Base-by-base conservation (phyloP, 1,140 invertebrate genomes). In the Tetraneura akinire region DNA sequence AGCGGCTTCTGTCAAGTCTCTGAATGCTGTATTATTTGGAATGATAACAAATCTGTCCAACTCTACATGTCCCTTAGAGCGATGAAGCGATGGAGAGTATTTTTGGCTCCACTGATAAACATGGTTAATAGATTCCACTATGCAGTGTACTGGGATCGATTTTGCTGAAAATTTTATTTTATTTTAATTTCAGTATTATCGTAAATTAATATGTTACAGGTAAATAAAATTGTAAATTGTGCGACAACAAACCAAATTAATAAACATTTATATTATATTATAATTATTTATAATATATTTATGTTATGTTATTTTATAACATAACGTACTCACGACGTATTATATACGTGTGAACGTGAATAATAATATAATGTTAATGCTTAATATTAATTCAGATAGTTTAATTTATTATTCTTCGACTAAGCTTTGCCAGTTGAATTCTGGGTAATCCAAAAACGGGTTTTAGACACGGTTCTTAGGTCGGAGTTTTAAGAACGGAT, bases 11-110 rank as follows among this genome's bases (percentile, higher is more conserved):
- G 95, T 92, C 49, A 95, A 87, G 83, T 94, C 95, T 80, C 92
- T 90, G 86, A 97, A 95, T 49, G 92, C 91, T 68, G 94, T 96
- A 64, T 90, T 89, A n/a, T 92, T 90, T 9, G 95, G 94, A 83
- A 97, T 93, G 85, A 97, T 96, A 84, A 96, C 95, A 85, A 94
- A 97, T 83, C 93, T 94, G 86, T 97, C 95, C 13, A 92, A 91
- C 85, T 97, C 95, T 49, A 96, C 90, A 60, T 86, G 90, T 85
- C 89, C 89, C 86, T 82, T 86, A 45, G 81, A 80, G 16, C 74
- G 53, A 62, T 82, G 83, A 81, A 82, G 84, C 6, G 84, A 82
- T 83, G 84, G 23, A 85, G 82, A 73, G 83, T 78, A 45, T 8
- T 78, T 78, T 47, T 78, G 74, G 82, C 81, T 86, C 80, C 86